Evolutionary conservation across 1,140 invertebrate genomes (phyloP), one percentile per base, ranked within the genome.

Genomic region (Aphaenogaster rudis): DNA sequence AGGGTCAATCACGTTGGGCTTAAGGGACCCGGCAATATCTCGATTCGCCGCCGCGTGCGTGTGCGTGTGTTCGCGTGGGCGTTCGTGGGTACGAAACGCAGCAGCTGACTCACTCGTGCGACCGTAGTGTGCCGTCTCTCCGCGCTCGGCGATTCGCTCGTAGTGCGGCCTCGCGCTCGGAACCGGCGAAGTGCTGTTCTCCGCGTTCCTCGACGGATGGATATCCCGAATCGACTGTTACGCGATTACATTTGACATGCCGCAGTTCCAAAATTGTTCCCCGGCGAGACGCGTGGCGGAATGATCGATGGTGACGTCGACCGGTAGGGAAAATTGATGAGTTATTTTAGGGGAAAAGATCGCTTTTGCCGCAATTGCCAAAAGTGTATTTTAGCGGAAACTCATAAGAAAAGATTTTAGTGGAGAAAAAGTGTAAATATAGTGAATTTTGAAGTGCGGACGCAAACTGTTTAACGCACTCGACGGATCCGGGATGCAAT

Each of bases 81-180:
- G 64, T 48, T 66, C 54, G 54, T 76, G 69, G 69, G 57, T 50
- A 84, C 36, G 80, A 84, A 74, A 64, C 64, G 61, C 50, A 72
- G 57, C 90, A 86, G 89, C 89, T 91, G 89, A 91, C 90, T 91
- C 90, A 90, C 72, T 80, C 72, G 59, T 59, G 79, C 57, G 77
- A 28, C 52, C 50, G 57, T 28, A 3, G 39, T 71, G 11, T 59
- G 63, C 63, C 48, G n/a, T 90, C 84, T 90, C 84, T 82, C 63
- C n/a, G 28, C 77, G 21, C 63, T 74, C 87, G 54, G 59, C 50
- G 82, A 79, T 79, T 88, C 89, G 87, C 87, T 57, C 74, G 66
- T 86, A 88, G 90, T 88, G 80, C 80, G 69, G 78, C 67, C 81
- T 81, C 72, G 88, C 66, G 90, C 89, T 86, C 87, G 89, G 82